Percentiles rank a stretch among this genome's conserved stretches.
phyloP scores from a whole-genome alignment of 2,797 vertebrate species.

The Setipinna tenuifilis region DNA sequence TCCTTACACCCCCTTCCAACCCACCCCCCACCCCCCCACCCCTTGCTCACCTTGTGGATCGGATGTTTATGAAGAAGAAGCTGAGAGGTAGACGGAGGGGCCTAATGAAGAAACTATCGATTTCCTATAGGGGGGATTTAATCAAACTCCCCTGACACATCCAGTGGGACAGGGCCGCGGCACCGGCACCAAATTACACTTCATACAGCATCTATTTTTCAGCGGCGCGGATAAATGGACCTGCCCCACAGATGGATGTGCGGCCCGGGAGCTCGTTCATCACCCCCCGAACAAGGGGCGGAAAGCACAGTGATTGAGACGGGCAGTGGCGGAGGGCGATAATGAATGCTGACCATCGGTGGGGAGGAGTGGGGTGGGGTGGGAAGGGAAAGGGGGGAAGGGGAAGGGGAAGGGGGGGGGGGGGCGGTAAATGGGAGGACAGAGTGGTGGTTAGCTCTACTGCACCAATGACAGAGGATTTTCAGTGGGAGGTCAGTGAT shows the following conservation, averaged over 20 bases:
- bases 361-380: not conserved
- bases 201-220: slow-evolving; percentile 73
- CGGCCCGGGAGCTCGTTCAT: slow-evolving; percentile 70
- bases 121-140: slow-evolving; percentile 76
- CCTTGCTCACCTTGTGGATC: slow-evolving; percentile 56
- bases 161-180: slow-evolving; percentile 63
- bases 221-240: slow-evolving; percentile 74
- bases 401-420: not conserved
- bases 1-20: not conserved
- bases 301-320: slow-evolving; percentile 65
- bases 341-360: slow-evolving; percentile 42
- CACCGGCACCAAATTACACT: slow-evolving; percentile 71
- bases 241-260: slow-evolving; percentile 78
- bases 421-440: not conserved
- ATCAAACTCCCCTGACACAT: slow-evolving; percentile 70
- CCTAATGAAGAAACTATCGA: slow-evolving; percentile 76
- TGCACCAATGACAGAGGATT: not conserved
- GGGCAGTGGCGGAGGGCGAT: slow-evolving; percentile 51
- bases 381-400: not conserved
- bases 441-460: not conserved
- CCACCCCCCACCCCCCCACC: not conserved
- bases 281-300: slow-evolving; percentile 70
- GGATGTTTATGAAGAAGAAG: slow-evolving; percentile 61
- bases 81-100: slow-evolving; percentile 63
- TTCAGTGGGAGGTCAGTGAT: not conserved